A percentile compares a stretch with the other conserved stretches of the same genome.
Evolutionary conservation across 1,140 invertebrate species (phyloP).

Genomic region (Solenopsis fugax): DNA sequence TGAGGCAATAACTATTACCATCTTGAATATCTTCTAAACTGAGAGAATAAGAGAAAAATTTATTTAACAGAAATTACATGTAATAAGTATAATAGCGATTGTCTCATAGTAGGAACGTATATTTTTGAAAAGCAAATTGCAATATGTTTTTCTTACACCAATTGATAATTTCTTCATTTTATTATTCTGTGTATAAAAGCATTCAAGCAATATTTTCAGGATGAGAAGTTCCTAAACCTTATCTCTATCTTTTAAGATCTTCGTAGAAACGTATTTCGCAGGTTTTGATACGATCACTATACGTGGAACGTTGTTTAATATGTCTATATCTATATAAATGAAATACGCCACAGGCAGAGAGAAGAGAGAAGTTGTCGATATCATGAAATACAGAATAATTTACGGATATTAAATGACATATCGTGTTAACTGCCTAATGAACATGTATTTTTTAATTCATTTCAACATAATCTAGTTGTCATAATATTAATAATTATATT

Average conservation of each 20-base stretch:
- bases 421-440: neutral
- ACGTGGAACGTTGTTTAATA: neutral
- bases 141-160: too few species aligned
- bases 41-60: too few species aligned
- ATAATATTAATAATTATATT: conserved; percentile 14
- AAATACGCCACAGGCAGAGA: neutral
- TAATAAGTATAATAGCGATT: too few species aligned
- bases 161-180: too few species aligned
- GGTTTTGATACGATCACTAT: too few species aligned
- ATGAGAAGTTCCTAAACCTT: neutral
- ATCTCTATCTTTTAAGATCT: neutral
- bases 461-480: neutral
- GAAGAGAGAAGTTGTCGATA: neutral
- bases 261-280: neutral
- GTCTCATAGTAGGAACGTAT: too few species aligned
- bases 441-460: conserved; percentile 19
- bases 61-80: too few species aligned
- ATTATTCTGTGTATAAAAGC: too few species aligned
- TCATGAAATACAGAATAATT: conserved; percentile 21
- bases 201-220: neutral
- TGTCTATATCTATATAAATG: neutral
- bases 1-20: too few species aligned
- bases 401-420: conserved; percentile 22
- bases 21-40: too few species aligned
- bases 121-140: too few species aligned